Evolutionary conservation across 2,113 vertebrate genomes (phyloP), one percentile per base, ranked within the genome.

Genomic region (Raja brachyura): DNA sequence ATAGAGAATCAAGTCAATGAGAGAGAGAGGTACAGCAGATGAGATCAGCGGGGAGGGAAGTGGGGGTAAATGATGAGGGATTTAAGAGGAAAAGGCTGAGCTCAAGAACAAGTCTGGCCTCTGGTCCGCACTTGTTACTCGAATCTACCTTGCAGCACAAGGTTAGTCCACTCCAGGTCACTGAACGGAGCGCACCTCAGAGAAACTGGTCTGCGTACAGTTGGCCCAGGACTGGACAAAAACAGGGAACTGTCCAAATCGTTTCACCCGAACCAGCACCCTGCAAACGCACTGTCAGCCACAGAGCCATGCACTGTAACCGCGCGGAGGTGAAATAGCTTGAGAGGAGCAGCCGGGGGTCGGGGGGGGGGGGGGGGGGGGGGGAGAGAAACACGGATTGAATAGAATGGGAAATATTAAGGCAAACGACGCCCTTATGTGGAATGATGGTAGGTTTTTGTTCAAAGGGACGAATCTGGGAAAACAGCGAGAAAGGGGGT

Each of bases 111-210:
- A 16, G 61, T 13, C 14, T 7, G 63, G 31, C 86, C n/a, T 68
- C 10, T 63, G 66, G 66, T 54, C 20, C 73, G 90, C 33, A 73
- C 90, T 73, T 73, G 90, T 92, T 54, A 92, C 66, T 54, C 66
- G 66, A 28, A 92, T 92, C 39, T 74, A 28, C 18, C 66, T 48
- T 48, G 39, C 22, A 22, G 39, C 68, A 73, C 20, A 39, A 33
- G 90, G 28, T 74, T 66, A 73, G 68, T 54, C 66, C 39, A 73
- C 59, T 54, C 68, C 31, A 54, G 90, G 90, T 92, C 90, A 92
- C 61, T 92, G 88, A 73, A 48, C 31, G 73, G 66, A 92, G 88
- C 66, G 25, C 66, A 92, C 33, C 68, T 39, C 90, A 92, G 18
- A 48, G 66, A 90, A 48, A 70, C 88, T 39, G 61, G 61, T 20